Evolutionary conservation across 2,113 vertebrate species (phyloP), one percentile per base, ranked within the genome.

Genomic region (Halcyon malimbica): DNA sequence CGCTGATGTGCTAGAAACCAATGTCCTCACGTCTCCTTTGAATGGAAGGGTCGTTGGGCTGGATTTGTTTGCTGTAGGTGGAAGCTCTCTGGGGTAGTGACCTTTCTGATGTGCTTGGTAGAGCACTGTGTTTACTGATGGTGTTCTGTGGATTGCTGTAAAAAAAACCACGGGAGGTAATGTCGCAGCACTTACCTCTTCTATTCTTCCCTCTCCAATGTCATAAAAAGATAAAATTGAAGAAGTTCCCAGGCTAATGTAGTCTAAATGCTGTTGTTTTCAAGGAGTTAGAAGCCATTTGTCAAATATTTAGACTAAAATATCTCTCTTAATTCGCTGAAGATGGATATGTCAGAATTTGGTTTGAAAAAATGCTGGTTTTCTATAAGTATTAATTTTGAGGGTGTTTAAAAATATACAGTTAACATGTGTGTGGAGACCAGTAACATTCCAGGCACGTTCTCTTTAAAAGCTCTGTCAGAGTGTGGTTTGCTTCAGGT

Each of bases 71-170:
- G 68, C 75, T 77, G 50, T 54, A 80, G 90, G 70, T 90, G 44
- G 83, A 83, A 90, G 90, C 51, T 91, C 41, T 85, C 59, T 46
- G 46, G 75, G 50, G 62, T 78, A 93, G 48, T 68, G 89, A 84
- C 83, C 89, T 92, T 92, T 82, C 77, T 41, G 57, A 16, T 16
- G 74, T 79, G 87, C 14, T 91, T 79, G 82, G 29, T 82, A 70
- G 87, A 91, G 76, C 56, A 18, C 48, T 54, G 21, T 86, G 53
- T 92, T 79, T 94, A 70, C 71, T 82, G 39, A 70, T 44, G 20
- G 83, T 67, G 48, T 82, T 87, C 91, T 95, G 73, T 51, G 96
- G 68, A 96, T 87, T 73, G 62, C 65, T 59, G 31, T 79, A 68
- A 87, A 90, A 90, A 74, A 87, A 14, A n/a, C 9, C 48, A 60